Base-by-base conservation (phyloP, 2,113 vertebrate species). In the Daubentonia madagascariensis region DNA sequence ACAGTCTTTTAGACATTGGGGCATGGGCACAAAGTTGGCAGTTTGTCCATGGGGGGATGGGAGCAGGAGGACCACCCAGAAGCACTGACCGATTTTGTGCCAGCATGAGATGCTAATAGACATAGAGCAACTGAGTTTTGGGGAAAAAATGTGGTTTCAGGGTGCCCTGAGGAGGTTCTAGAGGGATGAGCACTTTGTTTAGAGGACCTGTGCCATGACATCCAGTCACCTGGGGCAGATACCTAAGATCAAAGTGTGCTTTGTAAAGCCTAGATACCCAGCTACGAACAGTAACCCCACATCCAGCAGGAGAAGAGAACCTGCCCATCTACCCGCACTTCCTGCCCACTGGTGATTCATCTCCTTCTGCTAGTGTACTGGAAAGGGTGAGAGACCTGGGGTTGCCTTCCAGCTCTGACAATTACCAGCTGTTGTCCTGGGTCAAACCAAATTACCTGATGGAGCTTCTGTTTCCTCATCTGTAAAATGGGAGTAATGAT, bases 401-500 rank as follows among this genome's bases (percentile, higher is more conserved):
- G 61, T 25, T 17, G 14, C 17, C 11, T 68, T 45, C 85, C 84
- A 30, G 37, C 43, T 54, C 57, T 25, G 81, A 70, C 6, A 3
- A 25, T 35, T 48, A 40, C 45, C n/a, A n/a, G 70, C 52, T 50
- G 10, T 73, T 48, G 76, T 23, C 28, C 16, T 84, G 4, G 35
- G 25, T 76, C 65, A 80, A 70, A 43, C 63, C 89, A 83, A 59
- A 67, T 76, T 14, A 57, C 37, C 52, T 10, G 25, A 3, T 8
- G 4, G 35, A 48, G 25, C 22, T 23, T 96, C 61, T 22, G 37
- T 40, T 80, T 93, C 45, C 61, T 83, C 48, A 20, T 48, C 45
- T 89, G 73, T 89, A 50, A 79, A 91, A 88, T 28, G 78, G 54
- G 67, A 87, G 20, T 32, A 40, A 67, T 52, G 78, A 23, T 70